Percentiles rank a stretch among this genome's conserved stretches.
Conservation (phyloP, 2,888 invertebrate species). For the Thyatira batis region DNA sequence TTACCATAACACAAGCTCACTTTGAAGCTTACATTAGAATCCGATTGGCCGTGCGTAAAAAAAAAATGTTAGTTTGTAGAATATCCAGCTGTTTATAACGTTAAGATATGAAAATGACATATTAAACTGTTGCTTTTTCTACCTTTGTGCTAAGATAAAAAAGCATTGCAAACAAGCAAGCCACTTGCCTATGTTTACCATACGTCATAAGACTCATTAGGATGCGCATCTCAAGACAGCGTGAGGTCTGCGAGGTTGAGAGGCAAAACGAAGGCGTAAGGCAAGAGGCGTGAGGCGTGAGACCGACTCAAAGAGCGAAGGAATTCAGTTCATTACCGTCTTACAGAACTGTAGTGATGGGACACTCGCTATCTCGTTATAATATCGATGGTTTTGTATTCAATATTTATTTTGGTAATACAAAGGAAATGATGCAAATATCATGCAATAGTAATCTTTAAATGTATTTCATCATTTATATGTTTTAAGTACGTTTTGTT, state of each 20-base stretch:
- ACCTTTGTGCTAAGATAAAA: neutral
- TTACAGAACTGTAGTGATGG: slow-evolving; percentile 54
- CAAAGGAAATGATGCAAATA: too few species aligned
- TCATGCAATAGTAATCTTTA: too few species aligned
- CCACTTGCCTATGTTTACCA: neutral
- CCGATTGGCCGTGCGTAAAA: too few species aligned
- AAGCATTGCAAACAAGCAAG: neutral
- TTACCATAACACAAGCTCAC: too few species aligned
- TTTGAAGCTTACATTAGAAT: too few species aligned
- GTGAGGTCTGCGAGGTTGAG: slow-evolving; percentile 31
- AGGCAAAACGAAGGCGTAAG: slow-evolving; percentile 12
- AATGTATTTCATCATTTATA: too few species aligned
- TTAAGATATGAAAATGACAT: too few species aligned
- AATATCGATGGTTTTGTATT: slow-evolving; percentile 21
- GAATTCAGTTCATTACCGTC: slow-evolving; percentile 76
- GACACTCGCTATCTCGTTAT: slow-evolving; percentile 6
- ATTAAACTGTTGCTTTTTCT: too few species aligned
- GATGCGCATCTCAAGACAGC: slow-evolving; percentile 34
- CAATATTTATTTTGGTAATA: too few species aligned
- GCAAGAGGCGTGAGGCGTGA: slow-evolving; percentile 24
- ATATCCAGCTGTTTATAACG: neutral
- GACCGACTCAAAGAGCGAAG: slow-evolving; percentile 58
- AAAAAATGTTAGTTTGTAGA: too few species aligned
- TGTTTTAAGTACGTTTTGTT: too few species aligned
- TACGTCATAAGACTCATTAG: slow-evolving; percentile 18